Evolutionary conservation across 2,888 invertebrate species (phyloP).

Genomic region (Hemicrepidius hirtus): DNA sequence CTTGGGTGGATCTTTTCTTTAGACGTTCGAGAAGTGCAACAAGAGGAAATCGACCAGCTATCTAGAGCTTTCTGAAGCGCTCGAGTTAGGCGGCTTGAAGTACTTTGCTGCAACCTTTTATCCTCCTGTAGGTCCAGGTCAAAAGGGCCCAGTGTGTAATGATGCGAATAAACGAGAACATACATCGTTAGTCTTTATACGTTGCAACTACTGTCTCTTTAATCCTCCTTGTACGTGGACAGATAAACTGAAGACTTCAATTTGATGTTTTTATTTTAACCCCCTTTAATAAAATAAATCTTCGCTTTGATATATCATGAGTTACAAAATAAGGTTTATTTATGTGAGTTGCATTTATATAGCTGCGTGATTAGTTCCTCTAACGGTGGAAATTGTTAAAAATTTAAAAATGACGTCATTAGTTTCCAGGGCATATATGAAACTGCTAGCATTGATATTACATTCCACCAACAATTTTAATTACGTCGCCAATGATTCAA

Average conservation of each 20-base stretch:
- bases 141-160: conserved; percentile 63
- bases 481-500: too few relatives aligned
- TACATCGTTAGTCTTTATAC: conserved; percentile 57
- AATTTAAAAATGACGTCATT: too few relatives aligned
- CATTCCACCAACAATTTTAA: too few relatives aligned
- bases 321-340: too few relatives aligned
- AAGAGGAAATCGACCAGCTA: not conserved
- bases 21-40: conserved; percentile 9
- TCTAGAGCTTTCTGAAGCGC: conserved; percentile 11
- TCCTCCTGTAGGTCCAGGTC: conserved; percentile 56
- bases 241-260: not conserved
- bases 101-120: conserved; percentile 47
- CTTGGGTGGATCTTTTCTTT: not conserved
- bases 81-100: conserved; percentile 24
- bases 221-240: conserved; percentile 2
- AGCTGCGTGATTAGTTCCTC: too few relatives aligned
- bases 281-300: too few relatives aligned
- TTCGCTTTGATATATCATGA: too few relatives aligned
- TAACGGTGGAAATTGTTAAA: too few relatives aligned
- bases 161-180: conserved; percentile 63
- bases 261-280: not conserved
- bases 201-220: conserved; percentile 36
- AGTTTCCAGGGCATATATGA: too few relatives aligned
- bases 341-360: too few relatives aligned
- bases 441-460: too few relatives aligned